Evolutionary conservation across 2,113 vertebrate genomes (phyloP), one percentile per base, ranked within the genome.

Genomic region (Mustela lutreola): DNA sequence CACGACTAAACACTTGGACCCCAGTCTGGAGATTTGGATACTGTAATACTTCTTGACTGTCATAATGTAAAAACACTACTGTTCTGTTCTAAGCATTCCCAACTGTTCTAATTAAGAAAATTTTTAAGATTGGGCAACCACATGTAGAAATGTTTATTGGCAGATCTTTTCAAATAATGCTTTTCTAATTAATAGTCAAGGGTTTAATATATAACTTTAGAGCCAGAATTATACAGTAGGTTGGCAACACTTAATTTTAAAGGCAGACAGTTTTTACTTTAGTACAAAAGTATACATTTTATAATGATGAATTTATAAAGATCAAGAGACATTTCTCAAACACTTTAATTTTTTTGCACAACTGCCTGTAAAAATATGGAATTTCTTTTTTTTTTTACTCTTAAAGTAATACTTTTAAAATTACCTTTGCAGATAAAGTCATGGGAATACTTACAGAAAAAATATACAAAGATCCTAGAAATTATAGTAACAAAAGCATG

Each of bases 201-300:
- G 28, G 53, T 97, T 98, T 98, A 63, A 22, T 91, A 90, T 84
- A 79, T 98, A 93, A 83, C 83, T 22, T 94, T 96, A 95, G 95
- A 98, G 95, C 83, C 15, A 92, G 78, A 97, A 85, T 93, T 73
- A 89, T 42, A 70, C 19, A 75, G 28, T 81, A 94, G 73, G 56
- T 98, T 98, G 91, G 73, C 95, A 98, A 98, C 94, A 96, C 95
- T 97, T 98, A 97, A 92, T 98, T 98, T 97, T 98, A 98, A 98
- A 95, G 98, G 93, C 94, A 96, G 65, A 95, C 24, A 4, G n/a
- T 36, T 45, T 90, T 89, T 96, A 60, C 50, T 96, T 91, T 91
- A 73, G 3, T 67, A 85, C 33, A 79, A 78, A 91, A 70, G 18
- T 42, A 88, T 62, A 21, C 4, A 92, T 86, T 93, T 95, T 91